Base-by-base conservation (phyloP, 2,888 invertebrate genomes). In the Cephonodes hylas region DNA sequence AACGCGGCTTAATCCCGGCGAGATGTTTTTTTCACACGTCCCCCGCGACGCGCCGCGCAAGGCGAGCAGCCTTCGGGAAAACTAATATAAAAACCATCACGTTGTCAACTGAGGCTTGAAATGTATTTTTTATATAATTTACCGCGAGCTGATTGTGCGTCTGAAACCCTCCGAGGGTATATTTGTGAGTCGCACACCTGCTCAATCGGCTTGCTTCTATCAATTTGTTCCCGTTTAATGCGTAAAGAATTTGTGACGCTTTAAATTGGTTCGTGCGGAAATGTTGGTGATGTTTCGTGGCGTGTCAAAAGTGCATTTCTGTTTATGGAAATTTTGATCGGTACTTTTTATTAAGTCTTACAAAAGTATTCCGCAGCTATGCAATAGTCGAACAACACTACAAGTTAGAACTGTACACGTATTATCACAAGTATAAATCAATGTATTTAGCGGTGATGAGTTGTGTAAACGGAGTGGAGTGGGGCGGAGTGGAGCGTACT, bases 111-210 rank as follows among this genome's bases (percentile, higher is more conserved):
- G 88, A 88, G 85, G 92, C 93, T 86, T 93, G 93, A 93, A 93
- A 93, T 93, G 92, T 93, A 90, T 93, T 93, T 93, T 93, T 93
- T 93, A 93, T 93, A 91, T 91, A 93, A 93, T 93, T 93, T 93
- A 88, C 88, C 86, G 76, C 88, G 88, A 77, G 90, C 88, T 90
- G 93, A 92, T 93, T 89, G 78, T 73, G 78, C 83, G 83, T 83
- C 81, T 84, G 82, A 85, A 83, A 75, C 74, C 69, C 74, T 74
- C 70, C 70, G 68, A 20, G 31, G 46, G 34, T 22, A 22, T 58
- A 42, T 48, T 60, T 60, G 60, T 60, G 15, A 18, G 27, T 23
- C 15, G 18, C 13, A 15, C 44, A 44, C 61, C 38, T n/a, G 58
- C 31, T 64, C 60, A 63, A 61, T n/a, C 44, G 53, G 64, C 53